phyloP scores from a whole-genome alignment of 2,888 invertebrate species.

The Polymixis lichenea region DNA sequence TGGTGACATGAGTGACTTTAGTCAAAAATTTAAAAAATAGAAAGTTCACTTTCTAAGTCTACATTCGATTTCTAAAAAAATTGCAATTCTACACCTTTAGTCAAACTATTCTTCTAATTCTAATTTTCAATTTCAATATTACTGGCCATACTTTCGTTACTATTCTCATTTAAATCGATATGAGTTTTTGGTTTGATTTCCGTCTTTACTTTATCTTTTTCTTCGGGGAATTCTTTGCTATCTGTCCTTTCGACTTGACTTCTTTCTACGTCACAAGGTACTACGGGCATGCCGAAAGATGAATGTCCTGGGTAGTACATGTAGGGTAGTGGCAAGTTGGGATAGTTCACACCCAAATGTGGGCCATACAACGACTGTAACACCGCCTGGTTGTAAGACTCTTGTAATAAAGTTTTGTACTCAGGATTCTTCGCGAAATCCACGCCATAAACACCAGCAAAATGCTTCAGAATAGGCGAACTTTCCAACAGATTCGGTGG shows the following conservation, averaged over 20 bases:
- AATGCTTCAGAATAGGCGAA: slow-evolving; percentile 87
- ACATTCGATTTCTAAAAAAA: slow-evolving; percentile 52
- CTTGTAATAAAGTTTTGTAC: slow-evolving; percentile 87
- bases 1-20: slow-evolving; percentile 1
- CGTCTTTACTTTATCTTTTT: slow-evolving; percentile 76
- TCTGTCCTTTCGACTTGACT: slow-evolving; percentile 78
- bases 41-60: slow-evolving; percentile 50
- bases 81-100: slow-evolving; percentile 42
- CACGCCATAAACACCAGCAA: slow-evolving; percentile 88
- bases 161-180: slow-evolving; percentile 85
- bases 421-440: slow-evolving; percentile 88
- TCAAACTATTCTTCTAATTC: slow-evolving; percentile 39
- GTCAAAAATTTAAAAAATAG: slow-evolving; percentile 41
- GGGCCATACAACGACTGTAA: slow-evolving; percentile 87
- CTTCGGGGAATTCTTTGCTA: slow-evolving; percentile 73
- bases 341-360: slow-evolving; percentile 87
- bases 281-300: slow-evolving; percentile 79
- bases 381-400: slow-evolving; percentile 88
- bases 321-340: slow-evolving; percentile 85
- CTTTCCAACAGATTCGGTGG: slow-evolving; percentile 83
- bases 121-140: slow-evolving; percentile 89
- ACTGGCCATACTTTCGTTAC: slow-evolving; percentile 88
- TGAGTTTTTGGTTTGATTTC: slow-evolving; percentile 76
- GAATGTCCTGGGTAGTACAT: slow-evolving; percentile 89
- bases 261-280: slow-evolving; percentile 83